A percentile compares a stretch with the other conserved stretches of the same genome.
These are phyloP conservation scores for Astyanax mexicanus DNA, from an alignment of 2,797 vertebrate genomes.

Conservation along the genomic window DNA sequence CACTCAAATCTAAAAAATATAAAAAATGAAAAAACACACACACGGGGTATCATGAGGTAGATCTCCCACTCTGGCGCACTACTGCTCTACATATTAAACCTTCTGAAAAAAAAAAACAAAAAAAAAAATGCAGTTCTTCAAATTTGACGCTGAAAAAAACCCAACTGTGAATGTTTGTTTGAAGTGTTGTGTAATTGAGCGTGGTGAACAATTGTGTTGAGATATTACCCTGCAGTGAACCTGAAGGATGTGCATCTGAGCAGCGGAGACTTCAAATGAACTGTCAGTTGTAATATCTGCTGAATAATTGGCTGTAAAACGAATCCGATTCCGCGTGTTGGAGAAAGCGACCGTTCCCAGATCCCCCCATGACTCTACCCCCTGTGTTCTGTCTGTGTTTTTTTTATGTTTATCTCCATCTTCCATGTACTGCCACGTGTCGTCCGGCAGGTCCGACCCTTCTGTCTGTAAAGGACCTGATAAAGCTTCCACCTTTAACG, in stretches of 20 bases:
- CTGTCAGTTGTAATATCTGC: not conserved
- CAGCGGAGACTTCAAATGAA: slow-evolving; percentile 2
- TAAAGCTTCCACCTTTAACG: slow-evolving; percentile 89
- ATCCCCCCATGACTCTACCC: slow-evolving; percentile 57
- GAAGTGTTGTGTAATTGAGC: slow-evolving; percentile 18
- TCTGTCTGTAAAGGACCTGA: slow-evolving; percentile 71
- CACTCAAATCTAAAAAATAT: too few relatives aligned
- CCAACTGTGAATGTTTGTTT: not conserved
- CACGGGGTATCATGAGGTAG: slow-evolving; percentile 32
- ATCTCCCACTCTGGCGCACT: not conserved
- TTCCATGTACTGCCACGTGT: slow-evolving; percentile 57
- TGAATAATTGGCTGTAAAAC: slow-evolving; percentile 15
- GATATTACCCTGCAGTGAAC: not conserved
- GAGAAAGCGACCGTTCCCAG: slow-evolving; percentile 54
- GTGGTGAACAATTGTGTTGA: not conserved
- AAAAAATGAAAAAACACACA: too few relatives aligned
- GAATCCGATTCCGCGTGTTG: not conserved
- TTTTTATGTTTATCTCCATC: slow-evolving; percentile 67
- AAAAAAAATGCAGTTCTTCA: too few relatives aligned
- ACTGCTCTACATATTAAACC: too few relatives aligned
- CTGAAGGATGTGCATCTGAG: not conserved
- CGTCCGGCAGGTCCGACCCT: slow-evolving; percentile 39
- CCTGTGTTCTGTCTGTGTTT: slow-evolving; percentile 57
- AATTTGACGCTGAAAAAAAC: not conserved
- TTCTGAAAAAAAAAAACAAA: too few relatives aligned